phyloP scores from a whole-genome alignment of 2,113 vertebrate genomes.

The Chrysochloris asiatica region DNA sequence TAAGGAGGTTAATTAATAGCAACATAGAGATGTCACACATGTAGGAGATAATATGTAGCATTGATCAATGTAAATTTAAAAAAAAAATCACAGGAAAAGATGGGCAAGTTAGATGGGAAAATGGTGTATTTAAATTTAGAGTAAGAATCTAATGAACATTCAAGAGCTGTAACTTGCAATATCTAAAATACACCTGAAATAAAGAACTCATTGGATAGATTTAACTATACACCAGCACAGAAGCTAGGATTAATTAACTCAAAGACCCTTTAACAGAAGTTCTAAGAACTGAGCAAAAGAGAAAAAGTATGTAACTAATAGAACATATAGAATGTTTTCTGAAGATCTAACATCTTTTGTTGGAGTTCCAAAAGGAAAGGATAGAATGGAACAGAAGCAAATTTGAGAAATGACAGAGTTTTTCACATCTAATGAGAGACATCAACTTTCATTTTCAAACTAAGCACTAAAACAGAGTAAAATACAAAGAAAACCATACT shows the following conservation, averaged over 20 bases:
- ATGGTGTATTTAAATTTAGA: not conserved
- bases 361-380: not conserved
- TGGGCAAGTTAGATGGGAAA: not conserved
- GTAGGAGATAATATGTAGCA: not conserved
- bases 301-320: not conserved
- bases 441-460: not conserved
- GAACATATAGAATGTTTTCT: not conserved
- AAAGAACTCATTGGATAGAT: not conserved
- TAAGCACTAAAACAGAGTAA: not conserved
- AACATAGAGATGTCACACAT: not conserved
- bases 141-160: not conserved
- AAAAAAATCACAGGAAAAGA: no score
- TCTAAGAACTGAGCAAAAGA: not conserved
- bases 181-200: not conserved
- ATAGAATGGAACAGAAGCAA: not conserved
- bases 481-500: not conserved
- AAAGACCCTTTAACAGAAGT: not conserved
- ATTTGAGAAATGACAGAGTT: not conserved
- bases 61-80: not conserved
- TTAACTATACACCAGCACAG: not conserved
- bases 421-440: not conserved
- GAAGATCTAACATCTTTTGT: not conserved
- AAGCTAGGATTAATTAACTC: not conserved
- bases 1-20: not conserved
- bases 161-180: not conserved